Evolutionary conservation across 2,113 vertebrate genomes (phyloP), one percentile per base, ranked within the genome.

Genomic region (Steatornis caripensis): DNA sequence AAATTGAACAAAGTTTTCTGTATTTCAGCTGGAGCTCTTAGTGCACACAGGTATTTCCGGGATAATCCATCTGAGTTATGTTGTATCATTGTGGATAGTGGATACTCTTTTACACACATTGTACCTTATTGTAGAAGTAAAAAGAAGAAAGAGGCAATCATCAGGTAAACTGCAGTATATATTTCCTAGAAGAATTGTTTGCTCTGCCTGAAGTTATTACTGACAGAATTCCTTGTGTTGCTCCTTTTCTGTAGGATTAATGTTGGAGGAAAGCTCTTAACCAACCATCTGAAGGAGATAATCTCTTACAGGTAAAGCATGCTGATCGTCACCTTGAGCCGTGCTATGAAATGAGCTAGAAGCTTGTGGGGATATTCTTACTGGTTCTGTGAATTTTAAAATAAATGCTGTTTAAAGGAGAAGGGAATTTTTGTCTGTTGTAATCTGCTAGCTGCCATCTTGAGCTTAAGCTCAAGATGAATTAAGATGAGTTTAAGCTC

Each of bases 231-330:
- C 68, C 29, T 83, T 72, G 68, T 85, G 93, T 54, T 87, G 45
- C 75, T 96, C 12, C 27, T 96, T 61, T 43, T 84, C 82, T 97
- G 39, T 71, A 99, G 99, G 98, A 98, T 99, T 94, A 99, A 99
- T 36, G 99, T 99, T 46, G 99, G 99, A 88, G 99, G 99, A 90
- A 99, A 99, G 65, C 98, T 99, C 34, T 98, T 99, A 98, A 99
- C 99, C 51, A 99, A 99, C 95, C 99, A 99, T 97, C 98, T 99
- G 64, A 99, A 99, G 97, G 99, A 99, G 97, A 99, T 99, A 22
- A 99, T 99, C 92, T 99, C 99, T 17, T 99, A 99, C 96, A 99
- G 99, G 99, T 99, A 97, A 97, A 79, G 24, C 19, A 76, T 32
- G 19, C 29, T 45, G 19, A 66, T 79, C 30, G n/a, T 80, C 21